Conservation (phyloP, 2,797 vertebrate species). For the Bovichtus variegatus region DNA sequence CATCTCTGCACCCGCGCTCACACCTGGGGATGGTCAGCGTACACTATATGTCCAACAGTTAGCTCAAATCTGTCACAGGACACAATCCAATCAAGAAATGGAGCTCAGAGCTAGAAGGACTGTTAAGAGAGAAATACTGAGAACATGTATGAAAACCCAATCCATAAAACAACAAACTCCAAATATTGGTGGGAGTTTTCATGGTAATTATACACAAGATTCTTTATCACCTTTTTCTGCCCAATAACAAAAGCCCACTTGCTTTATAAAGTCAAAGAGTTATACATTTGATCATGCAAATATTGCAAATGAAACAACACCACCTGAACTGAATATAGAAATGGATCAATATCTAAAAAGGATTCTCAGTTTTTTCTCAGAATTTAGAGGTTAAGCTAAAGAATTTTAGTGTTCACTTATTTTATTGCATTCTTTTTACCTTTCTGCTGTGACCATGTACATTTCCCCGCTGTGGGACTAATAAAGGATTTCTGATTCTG, state of each 20-base stretch:
- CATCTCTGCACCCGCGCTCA: slow-evolving; percentile 24
- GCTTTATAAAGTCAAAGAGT: not conserved
- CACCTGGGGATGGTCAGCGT: too few species aligned
- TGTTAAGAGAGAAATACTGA: not conserved
- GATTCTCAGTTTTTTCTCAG: too few species aligned
- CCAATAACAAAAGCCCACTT: not conserved
- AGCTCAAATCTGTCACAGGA: not conserved
- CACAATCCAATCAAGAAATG: not conserved
- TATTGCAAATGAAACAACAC: not conserved
- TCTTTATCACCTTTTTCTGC: not conserved
- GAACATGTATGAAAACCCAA: not conserved
- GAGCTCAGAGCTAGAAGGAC: not conserved
- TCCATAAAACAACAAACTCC: not conserved
- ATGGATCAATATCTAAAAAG: not conserved
- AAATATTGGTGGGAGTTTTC: not conserved
- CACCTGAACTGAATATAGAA: not conserved
- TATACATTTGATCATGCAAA: not conserved
- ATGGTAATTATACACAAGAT: not conserved
- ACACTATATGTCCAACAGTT: too few species aligned
- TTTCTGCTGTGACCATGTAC: too few species aligned
- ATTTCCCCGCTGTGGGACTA: too few species aligned
- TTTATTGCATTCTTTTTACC: too few species aligned
- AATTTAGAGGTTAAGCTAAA: too few species aligned
- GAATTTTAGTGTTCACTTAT: too few species aligned
- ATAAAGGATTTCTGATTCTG: too few species aligned